A percentile compares a stretch with the other conserved stretches of the same genome.
These are phyloP conservation scores for Hemiprocne comata DNA, from an alignment of 2,113 vertebrate species.

Conservation along the genomic window DNA sequence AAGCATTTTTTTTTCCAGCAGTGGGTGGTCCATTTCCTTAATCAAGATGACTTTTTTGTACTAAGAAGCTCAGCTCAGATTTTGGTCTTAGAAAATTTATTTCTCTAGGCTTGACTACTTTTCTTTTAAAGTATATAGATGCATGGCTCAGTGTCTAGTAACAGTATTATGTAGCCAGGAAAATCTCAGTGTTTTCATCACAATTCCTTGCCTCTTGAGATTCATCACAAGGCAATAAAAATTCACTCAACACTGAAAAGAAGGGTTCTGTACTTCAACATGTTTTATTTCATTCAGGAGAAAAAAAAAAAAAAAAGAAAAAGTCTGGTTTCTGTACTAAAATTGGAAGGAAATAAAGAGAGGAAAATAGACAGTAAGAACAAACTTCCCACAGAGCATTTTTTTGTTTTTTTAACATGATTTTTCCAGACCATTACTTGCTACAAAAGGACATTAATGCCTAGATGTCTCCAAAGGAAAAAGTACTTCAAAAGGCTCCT, in stretches of 20 bases:
- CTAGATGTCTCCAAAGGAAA: background rate
- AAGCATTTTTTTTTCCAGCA: conserved; percentile 22
- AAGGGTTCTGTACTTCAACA: background rate
- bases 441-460: background rate
- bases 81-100: conserved; percentile 26
- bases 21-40: background rate
- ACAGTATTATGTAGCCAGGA: background rate
- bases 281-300: background rate
- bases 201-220: background rate
- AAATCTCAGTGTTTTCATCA: background rate
- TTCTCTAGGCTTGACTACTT: conserved; percentile 6
- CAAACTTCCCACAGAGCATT: background rate
- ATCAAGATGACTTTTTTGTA: conserved; percentile 20
- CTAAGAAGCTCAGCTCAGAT: conserved; percentile 28
- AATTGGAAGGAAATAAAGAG: background rate
- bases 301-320: background rate
- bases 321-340: background rate
- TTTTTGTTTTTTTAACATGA: background rate
- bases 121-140: conserved; percentile 11
- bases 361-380: background rate
- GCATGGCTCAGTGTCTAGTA: background rate
- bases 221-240: background rate
- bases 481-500: background rate
- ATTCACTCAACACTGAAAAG: background rate
- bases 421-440: background rate